Evolutionary conservation across 2,113 vertebrate genomes (phyloP).

Genomic region (Chloropsis hardwickii): DNA sequence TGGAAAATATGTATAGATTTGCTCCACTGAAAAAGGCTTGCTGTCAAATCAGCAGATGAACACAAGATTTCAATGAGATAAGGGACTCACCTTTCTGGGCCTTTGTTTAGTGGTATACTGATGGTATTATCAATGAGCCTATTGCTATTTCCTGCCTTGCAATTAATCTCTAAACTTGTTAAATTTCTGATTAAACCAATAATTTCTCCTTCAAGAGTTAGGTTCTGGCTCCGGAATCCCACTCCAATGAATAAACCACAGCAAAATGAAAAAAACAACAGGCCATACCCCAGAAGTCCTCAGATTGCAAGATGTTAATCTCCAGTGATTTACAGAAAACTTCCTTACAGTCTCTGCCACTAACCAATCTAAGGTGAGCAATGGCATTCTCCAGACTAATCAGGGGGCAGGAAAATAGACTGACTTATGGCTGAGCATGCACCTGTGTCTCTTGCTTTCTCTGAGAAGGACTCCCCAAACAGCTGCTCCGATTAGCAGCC

Average conservation of each 20-base stretch:
- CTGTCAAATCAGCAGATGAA: constrained; percentile 38
- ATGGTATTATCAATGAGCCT: not conserved
- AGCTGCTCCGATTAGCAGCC: not conserved
- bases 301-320: not conserved
- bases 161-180: not conserved
- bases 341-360: not conserved
- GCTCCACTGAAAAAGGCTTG: constrained; percentile 37
- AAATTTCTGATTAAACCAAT: not conserved
- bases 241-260: not conserved
- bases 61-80: not conserved
- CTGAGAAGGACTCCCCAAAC: not conserved
- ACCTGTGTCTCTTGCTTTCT: not conserved
- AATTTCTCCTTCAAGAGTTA: not conserved
- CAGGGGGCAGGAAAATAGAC: not conserved
- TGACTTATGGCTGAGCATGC: not conserved
- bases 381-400: not conserved
- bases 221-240: not conserved
- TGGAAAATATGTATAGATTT: constrained; percentile 59
- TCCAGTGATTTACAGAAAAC: not conserved
- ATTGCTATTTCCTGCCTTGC: not conserved
- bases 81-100: not conserved
- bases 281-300: fast-evolving
- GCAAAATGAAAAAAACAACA: not conserved
- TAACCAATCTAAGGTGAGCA: not conserved
- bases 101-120: not conserved